Conservation (phyloP, 2,888 invertebrate genomes). For the Melinaea menophilus region DNA sequence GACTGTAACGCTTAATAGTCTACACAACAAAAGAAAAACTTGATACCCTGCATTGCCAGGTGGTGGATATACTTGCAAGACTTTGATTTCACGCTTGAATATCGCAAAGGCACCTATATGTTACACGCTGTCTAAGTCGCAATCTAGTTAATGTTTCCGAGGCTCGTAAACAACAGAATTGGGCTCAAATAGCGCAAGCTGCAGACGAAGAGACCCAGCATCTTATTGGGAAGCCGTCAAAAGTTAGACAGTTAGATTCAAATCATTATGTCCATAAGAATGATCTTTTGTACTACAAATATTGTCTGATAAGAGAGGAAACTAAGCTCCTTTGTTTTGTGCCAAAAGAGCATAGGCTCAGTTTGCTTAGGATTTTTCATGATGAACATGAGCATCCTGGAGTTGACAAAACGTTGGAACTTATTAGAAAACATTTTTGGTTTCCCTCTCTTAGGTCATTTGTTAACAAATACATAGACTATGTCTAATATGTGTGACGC, state of each 20-base stretch:
- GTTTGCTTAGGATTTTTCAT: too few species aligned
- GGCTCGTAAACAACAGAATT: neutral
- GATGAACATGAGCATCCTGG: too few species aligned
- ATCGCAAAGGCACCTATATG: neutral
- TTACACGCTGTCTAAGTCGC: slow-evolving; percentile 9
- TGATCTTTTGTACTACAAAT: neutral
- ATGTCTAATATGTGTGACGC: too few species aligned
- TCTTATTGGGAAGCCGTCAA: neutral
- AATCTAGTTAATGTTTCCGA: slow-evolving; percentile 6
- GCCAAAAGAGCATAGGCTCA: too few species aligned
- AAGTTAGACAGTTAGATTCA: neutral
- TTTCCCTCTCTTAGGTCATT: too few species aligned
- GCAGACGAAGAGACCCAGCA: neutral
- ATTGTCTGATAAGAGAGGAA: neutral
- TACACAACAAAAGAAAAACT: neutral
- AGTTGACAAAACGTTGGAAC: too few species aligned
- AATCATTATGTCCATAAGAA: neutral
- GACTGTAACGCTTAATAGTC: too few species aligned
- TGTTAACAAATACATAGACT: too few species aligned
- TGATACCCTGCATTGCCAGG: neutral
- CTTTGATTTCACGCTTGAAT: slow-evolving; percentile 10
- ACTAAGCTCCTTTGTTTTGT: neutral
- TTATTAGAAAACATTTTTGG: too few species aligned
- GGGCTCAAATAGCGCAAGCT: slow-evolving; percentile 10
- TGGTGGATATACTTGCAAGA: slow-evolving; percentile 13